These are phyloP conservation scores for Agrypnia vestita DNA, from an alignment of 1,140 invertebrate genomes.

Conservation along the genomic window DNA sequence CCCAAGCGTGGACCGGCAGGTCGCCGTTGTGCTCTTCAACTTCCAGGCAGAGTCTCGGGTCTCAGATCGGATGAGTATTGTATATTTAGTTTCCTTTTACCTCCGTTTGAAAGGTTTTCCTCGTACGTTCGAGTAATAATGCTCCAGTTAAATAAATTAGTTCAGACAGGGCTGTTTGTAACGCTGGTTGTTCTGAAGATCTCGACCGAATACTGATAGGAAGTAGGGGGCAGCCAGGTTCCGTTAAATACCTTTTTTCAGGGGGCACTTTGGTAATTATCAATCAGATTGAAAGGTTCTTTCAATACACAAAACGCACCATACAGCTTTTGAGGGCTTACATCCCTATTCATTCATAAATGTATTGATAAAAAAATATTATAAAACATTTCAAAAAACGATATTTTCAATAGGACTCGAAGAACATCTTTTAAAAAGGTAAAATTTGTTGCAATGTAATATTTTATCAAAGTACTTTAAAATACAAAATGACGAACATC, in stretches of 20 bases:
- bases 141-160: conserved; percentile 41
- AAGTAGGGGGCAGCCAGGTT: neutral
- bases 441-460: too few relatives aligned
- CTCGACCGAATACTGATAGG: conserved; percentile 18
- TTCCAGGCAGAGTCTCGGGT: neutral
- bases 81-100: conserved; percentile 2
- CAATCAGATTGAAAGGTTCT: conserved; percentile 42
- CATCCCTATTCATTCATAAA: conserved; percentile 4
- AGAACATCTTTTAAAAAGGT: too few relatives aligned
- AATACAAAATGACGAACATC: too few relatives aligned
- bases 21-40: neutral
- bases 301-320: conserved; percentile 25
- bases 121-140: conserved; percentile 17
- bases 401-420: too few relatives aligned
- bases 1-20: neutral
- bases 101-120: conserved; percentile 16
- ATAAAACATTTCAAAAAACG: too few relatives aligned
- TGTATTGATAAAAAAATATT: neutral
- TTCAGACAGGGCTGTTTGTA: conserved; percentile 28
- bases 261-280: conserved; percentile 31
- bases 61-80: conserved; percentile 14
- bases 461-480: too few relatives aligned
- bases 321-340: neutral
- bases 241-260: conserved; percentile 29
- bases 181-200: conserved; percentile 35